These are phyloP conservation scores for Gouania willdenowi DNA, from an alignment of 2,797 vertebrate species.

Conservation along the genomic window DNA sequence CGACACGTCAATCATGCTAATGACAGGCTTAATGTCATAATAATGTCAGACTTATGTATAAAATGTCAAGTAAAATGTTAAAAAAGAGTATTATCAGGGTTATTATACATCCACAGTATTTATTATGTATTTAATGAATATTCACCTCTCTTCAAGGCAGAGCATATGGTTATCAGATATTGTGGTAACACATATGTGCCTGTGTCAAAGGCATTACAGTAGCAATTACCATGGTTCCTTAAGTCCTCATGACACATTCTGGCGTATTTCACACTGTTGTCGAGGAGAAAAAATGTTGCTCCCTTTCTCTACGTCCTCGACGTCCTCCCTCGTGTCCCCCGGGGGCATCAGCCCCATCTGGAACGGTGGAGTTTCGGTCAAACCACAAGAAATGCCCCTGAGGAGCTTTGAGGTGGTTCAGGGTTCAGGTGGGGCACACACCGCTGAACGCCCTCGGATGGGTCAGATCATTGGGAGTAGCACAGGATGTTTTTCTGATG, in stretches of 20 bases:
- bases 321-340: constrained; percentile 7
- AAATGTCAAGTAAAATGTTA: too few species aligned
- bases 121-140: too few species aligned
- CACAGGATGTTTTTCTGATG: constrained; percentile 19
- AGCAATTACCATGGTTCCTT: constrained; percentile 12
- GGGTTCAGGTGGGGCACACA: constrained; percentile 61
- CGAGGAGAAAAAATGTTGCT: constrained; percentile 15
- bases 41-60: too few species aligned
- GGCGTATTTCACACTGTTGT: constrained; percentile 57
- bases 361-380: constrained; percentile 32
- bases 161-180: background rate
- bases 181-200: constrained; percentile 1
- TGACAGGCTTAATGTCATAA: too few species aligned
- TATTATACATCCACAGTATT: too few species aligned
- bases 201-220: too few species aligned
- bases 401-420: constrained; percentile 47
- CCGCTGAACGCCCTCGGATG: constrained; percentile 48
- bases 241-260: constrained; percentile 29
- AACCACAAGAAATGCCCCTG: constrained; percentile 30
- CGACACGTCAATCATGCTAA: too few species aligned
- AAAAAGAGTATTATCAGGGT: too few species aligned
- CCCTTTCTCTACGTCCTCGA: background rate
- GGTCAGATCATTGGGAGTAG: constrained; percentile 10
- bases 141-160: too few species aligned
- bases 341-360: constrained; percentile 52